A percentile compares a stretch with the other conserved stretches of the same genome.
Conservation (phyloP, 2,797 vertebrate species). For the Graptemys geographica region DNA sequence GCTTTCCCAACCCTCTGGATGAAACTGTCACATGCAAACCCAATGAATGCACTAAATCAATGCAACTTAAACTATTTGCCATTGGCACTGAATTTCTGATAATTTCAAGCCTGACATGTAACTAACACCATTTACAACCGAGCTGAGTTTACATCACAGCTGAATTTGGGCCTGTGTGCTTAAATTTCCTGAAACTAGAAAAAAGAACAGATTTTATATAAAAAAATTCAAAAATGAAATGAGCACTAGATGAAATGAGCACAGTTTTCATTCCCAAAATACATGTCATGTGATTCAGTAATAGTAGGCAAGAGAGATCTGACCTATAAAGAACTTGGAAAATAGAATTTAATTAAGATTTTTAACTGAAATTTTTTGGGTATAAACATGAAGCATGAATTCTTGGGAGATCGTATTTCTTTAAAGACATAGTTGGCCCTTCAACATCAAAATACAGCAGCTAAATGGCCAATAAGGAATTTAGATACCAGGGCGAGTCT, state of each 20-base stretch:
- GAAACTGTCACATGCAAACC: neutral
- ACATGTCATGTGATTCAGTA: neutral
- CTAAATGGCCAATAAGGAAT: neutral
- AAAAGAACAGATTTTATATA: neutral
- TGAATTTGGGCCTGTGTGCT: neutral
- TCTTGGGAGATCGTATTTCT: constrained; percentile 8
- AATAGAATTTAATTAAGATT: neutral
- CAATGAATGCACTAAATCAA: neutral
- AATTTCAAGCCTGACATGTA: neutral
- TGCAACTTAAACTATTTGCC: neutral
- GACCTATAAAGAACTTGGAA: neutral
- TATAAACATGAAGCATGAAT: neutral
- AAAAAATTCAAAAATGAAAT: neutral
- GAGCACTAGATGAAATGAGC: neutral
- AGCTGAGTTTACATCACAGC: neutral
- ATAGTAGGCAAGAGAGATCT: neutral
- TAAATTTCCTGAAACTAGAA: neutral
- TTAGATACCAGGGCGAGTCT: neutral
- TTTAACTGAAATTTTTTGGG: neutral
- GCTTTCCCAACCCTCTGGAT: neutral
- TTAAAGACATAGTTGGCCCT: neutral
- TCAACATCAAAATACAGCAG: neutral
- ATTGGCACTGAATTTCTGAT: neutral
- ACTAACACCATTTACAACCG: neutral
- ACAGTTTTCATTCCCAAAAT: neutral